These are phyloP conservation scores for Petroica traversi DNA, from an alignment of 2,113 vertebrate species.

Conservation along the genomic window DNA sequence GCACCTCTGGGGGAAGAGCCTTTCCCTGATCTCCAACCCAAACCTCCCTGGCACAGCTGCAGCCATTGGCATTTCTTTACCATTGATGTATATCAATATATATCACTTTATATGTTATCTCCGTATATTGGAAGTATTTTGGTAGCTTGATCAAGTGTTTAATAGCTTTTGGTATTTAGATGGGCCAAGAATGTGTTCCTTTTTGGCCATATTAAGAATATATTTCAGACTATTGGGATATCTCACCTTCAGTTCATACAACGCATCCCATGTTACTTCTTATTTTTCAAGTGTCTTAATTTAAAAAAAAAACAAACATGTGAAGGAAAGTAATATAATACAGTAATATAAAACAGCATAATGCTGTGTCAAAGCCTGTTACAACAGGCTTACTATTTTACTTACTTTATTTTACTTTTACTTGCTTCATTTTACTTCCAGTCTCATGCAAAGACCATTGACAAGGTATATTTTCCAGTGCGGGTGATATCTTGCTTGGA, in stretches of 20 bases:
- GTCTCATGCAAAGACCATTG: not conserved
- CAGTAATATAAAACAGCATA: too few species aligned
- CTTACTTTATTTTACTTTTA: not conserved
- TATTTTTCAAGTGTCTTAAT: not conserved
- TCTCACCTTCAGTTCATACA: not conserved
- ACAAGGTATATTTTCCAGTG: not conserved
- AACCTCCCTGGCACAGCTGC: rapidly evolving
- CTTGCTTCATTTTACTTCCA: not conserved
- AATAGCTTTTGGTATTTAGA: not conserved
- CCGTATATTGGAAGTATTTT: not conserved
- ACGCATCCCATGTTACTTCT: not conserved
- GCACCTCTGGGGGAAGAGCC: not conserved
- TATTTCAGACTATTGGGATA: not conserved
- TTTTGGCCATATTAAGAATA: not conserved
- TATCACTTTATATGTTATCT: not conserved
- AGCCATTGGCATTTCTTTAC: not conserved
- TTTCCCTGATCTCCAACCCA: rapidly evolving
- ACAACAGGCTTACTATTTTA: rapidly evolving
- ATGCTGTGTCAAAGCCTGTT: not conserved
- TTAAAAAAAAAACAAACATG: rapidly evolving
- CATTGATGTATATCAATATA: rapidly evolving
- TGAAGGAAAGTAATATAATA: not conserved
- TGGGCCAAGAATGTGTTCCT: not conserved
- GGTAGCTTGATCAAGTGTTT: not conserved
- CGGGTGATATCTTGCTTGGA: not conserved